Base-by-base conservation (phyloP, 2,888 invertebrate genomes). In the Epirrita christyi region DNA sequence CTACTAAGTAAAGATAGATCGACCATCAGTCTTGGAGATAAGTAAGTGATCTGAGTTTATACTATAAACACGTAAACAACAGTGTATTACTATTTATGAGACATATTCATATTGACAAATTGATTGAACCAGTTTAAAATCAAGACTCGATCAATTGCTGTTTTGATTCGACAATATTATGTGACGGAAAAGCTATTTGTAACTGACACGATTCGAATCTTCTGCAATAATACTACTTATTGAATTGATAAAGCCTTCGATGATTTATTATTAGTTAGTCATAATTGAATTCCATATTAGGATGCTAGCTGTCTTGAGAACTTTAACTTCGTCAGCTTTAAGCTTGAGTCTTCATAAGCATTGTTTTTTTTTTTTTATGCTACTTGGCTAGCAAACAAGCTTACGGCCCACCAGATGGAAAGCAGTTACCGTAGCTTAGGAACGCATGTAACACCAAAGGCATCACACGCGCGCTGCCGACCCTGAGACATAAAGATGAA, bases 21-120 rank as follows among this genome's bases (percentile, higher is more conserved):
- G 73, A 67, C 80, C 75, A 83, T 85, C 82, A 81, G 77, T 83
- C 81, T 82, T 79, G 48, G 49, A 77, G 84, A 86, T 86, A 79
- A 78, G 68, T 52, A 48, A 49, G 55, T 48, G 57, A 50, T 54
- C 53, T 36, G 36, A 64, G 66, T 58, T 60, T 62, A 55, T 40
- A 54, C 56, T 50, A 60, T 50, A 59, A 62, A 55, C 57, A 38
- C 38, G 51, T 58, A 59, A 59, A 65, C 61, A 59, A 53, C 54
- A 41, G 41, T 51, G 46, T 44, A 13, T 50, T 34, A 53, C 15
- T 32, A 55, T 47, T 43, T 36, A 55, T 46, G 36, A 55, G 49
- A 48, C 43, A 43, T 44, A 44, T 37, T 48, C n/a, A 54, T 45
- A 55, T 32, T 61, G 64, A 64, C 59, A 61, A 60, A 66, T 64